Evolutionary conservation across 1,140 invertebrate species (phyloP), one percentile per base, ranked within the genome.

Genomic region (Chrysopa pallens): DNA sequence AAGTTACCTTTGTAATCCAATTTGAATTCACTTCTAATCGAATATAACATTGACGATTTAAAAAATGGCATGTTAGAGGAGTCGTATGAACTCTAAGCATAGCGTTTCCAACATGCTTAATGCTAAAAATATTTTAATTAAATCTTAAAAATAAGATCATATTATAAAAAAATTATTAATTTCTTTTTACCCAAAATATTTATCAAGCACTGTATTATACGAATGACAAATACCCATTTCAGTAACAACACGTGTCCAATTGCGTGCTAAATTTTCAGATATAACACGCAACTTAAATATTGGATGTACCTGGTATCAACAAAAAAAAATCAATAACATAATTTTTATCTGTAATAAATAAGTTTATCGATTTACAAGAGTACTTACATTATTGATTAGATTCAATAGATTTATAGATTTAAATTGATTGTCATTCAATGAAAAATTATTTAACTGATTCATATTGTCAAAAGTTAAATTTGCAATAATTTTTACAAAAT

Each of bases 161-260:
- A n/a, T 12, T 33, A 28, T 29, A 8, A 27, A 43, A 36, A 40
- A 39, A 33, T 44, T 42, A 28, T 39, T 23, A 3, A 39, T 39
- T 44, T 38, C 58, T 55, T 46, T 57, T 35, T 50, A 46, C 14
- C 49, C 48, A 14, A 60, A 43, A 37, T 57, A 44, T 36, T 52
- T 36, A n/a, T 49, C 33, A 49, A 57, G 55, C 46, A 51, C 52
- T 0, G 67, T 68, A 49, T 71, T 71, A 40, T 68, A 62, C 0
- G 67, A 63, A 45, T 62, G 59, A 48, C 70, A 72, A 17, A 70
- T 56, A 5, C 70, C 69, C 45, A 69, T 56, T 50, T 72, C 70
- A 0, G 68, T 69, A 57, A 72, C 63, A 7, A 70, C 64, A 8
- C 62, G 53, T 8, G 59, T 50, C 69, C 68, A 72, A 33, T 55